A percentile compares a stretch with the other conserved stretches of the same genome.
These are phyloP conservation scores for Zosterops lateralis DNA, from an alignment of 2,113 vertebrate species.

Conservation along the genomic window DNA sequence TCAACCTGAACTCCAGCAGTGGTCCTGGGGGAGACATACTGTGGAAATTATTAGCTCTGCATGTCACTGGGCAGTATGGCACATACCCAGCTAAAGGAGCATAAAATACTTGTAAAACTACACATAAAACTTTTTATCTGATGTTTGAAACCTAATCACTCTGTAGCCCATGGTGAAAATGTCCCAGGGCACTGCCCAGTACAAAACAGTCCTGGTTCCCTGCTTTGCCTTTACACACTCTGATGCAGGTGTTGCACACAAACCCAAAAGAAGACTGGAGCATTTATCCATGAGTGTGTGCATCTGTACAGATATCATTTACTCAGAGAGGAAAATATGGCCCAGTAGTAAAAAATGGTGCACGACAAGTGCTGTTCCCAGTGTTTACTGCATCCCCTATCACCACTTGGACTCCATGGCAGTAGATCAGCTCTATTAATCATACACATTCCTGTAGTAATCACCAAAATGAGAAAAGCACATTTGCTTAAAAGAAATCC, in stretches of 20 bases:
- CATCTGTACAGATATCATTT: background rate
- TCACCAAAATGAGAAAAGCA: background rate
- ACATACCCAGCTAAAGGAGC: background rate
- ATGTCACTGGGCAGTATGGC: background rate
- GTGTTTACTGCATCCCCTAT: background rate
- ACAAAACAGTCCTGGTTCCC: background rate
- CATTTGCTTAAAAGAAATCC: background rate
- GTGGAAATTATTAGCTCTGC: background rate
- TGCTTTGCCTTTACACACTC: background rate
- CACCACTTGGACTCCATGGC: background rate
- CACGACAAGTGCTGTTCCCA: background rate
- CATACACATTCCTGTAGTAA: background rate
- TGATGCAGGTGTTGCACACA: rapidly evolving
- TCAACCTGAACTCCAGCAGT: background rate
- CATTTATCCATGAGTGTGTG: too few relatives aligned
- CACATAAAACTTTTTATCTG: background rate
- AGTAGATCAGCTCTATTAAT: background rate
- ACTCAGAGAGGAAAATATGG: background rate
- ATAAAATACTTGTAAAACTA: background rate
- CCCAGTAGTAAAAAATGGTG: background rate
- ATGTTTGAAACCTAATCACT: background rate
- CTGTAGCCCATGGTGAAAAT: background rate
- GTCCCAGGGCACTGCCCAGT: background rate
- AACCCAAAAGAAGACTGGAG: background rate
- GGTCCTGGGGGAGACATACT: background rate